A percentile compares a stretch with the other conserved stretches of the same genome.
phyloP scores from a whole-genome alignment of 1,140 invertebrate genomes.

The Pomacea maculata region DNA sequence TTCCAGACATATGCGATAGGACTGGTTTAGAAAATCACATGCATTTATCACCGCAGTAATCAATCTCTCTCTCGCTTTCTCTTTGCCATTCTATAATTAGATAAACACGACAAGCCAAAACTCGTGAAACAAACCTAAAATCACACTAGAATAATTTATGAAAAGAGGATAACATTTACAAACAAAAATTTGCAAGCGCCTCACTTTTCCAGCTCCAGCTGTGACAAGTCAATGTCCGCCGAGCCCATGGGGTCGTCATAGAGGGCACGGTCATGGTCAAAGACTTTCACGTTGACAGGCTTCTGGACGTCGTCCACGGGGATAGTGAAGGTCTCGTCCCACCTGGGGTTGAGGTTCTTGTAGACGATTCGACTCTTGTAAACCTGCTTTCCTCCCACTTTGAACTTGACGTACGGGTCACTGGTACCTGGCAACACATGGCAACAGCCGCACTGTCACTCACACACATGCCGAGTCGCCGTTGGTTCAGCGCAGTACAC shows the following conservation, averaged over 20 bases:
- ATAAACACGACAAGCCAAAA: too few species aligned
- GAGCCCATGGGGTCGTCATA: constrained; percentile 98
- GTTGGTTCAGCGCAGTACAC: too few species aligned
- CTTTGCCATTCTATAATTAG: too few species aligned
- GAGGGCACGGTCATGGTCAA: constrained; percentile 97
- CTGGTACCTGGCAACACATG: constrained; percentile 61
- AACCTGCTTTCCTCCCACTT: constrained; percentile 60
- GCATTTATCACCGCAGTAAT: too few species aligned
- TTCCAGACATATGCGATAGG: too few species aligned
- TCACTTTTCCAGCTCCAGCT: constrained; percentile 82
- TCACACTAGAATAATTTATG: too few species aligned
- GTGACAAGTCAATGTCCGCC: constrained; percentile 83
- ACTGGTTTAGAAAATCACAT: too few species aligned
- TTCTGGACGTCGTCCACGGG: constrained; percentile 65
- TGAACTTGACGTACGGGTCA: constrained; percentile 70
- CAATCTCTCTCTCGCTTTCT: too few species aligned
- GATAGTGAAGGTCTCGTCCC: constrained; percentile 68
- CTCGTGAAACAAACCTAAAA: too few species aligned
- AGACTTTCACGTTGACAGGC: constrained; percentile 90
- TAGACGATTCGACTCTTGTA: constrained; percentile 66
- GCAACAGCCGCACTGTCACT: not conserved
- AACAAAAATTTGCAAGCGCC: constrained; percentile 28
- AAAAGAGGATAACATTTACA: not conserved
- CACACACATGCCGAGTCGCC: not conserved
- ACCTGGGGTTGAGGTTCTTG: constrained; percentile 69